Evolutionary conservation across 2,888 invertebrate genomes (phyloP), one percentile per base, ranked within the genome.

Genomic region (Amphipoea oculea): DNA sequence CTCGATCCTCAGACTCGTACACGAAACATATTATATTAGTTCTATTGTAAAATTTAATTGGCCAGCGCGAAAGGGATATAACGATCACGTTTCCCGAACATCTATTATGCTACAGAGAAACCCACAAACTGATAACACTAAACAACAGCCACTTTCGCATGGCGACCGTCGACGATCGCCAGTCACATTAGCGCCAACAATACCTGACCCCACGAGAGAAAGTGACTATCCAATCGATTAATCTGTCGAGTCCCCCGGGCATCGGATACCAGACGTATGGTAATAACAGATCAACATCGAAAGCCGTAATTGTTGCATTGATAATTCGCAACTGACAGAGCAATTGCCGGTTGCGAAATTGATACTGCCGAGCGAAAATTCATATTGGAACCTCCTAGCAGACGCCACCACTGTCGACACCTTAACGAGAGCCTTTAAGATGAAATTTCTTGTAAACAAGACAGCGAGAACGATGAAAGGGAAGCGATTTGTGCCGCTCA

Each of bases 161-260:
- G 87, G 83, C 88, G 86, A 89, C 89, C 89, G 91, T 89, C 91
- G 90, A 89, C 90, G 90, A 81, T 86, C 88, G 89, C 88, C 88
- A 90, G 91, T 89, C 88, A 87, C 85, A 86, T 87, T 89, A 85
- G 87, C 86, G 89, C 90, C 89, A 91, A 94, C 94, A 95, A 95
- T 95, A 91, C 91, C 91, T 93, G 94, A 93, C 92, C 94, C 90
- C 89, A n/a, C 73, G 81, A 86, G 96, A 93, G 96, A 96, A 96
- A 96, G 96, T 93, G 90, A 89, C 92, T 88, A 91, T 90, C 89
- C 92, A 92, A 94, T 93, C 94, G 94, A 96, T 96, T 95, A 95
- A 96, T 95, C 93, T 93, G 92, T 88, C 81, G 89, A 91, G 92
- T 91, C 94, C 94, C 88, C 91, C 84, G 92, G 95, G 93, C 92